Percentiles rank a stretch among this genome's conserved stretches.
Evolutionary conservation across 53 echinoderm and acorn worm genomes (phyloP).

Genomic region (Temnopleurus reevesii): DNA sequence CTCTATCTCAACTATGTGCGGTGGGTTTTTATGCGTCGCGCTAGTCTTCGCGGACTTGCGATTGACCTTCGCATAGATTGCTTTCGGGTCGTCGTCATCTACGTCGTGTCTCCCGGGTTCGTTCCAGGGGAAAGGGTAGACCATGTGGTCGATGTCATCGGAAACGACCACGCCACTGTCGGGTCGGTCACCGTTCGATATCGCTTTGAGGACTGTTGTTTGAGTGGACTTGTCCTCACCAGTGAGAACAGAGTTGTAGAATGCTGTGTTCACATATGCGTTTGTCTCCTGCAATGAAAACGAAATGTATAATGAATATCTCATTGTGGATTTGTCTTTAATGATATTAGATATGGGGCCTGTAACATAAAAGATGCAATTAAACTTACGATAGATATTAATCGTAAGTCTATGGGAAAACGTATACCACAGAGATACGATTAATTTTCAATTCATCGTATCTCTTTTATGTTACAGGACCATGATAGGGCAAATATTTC

Average conservation of each 20-base stretch:
- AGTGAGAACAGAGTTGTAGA: background rate
- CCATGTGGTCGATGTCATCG: slow-evolving; percentile 53
- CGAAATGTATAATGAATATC: no score
- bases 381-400: no score
- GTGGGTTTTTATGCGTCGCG: slow-evolving; percentile 6
- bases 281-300: slow-evolving; percentile 10
- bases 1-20: slow-evolving; percentile 11
- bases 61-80: slow-evolving; percentile 14
- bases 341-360: no score
- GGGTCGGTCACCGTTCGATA: background rate
- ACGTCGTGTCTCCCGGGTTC: background rate
- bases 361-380: no score
- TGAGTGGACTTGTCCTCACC: slow-evolving; percentile 6
- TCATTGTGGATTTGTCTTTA: no score
- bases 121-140: slow-evolving; percentile 43
- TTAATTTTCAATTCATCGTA: no score
- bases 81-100: background rate
- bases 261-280: background rate
- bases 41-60: background rate
- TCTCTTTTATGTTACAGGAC: no score
- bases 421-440: no score
- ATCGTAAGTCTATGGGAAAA: no score
- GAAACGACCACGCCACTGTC: slow-evolving; percentile 22
- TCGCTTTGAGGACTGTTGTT: background rate
- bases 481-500: no score